These are phyloP conservation scores for Drosophila paranaensis DNA, from an alignment of 2,888 invertebrate genomes.

Conservation along the genomic window DNA sequence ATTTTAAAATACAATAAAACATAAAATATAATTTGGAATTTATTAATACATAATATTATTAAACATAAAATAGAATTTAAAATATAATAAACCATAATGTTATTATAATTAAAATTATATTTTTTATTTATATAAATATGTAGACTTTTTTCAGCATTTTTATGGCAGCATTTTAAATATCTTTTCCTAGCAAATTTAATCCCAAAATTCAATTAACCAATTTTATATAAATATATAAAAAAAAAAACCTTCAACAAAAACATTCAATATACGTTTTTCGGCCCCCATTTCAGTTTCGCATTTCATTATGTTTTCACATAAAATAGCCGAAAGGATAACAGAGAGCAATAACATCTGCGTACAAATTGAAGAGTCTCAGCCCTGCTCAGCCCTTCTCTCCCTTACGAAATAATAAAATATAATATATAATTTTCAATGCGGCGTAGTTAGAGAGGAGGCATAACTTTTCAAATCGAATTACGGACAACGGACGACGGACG, in stretches of 20 bases:
- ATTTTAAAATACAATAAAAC: too few relatives aligned
- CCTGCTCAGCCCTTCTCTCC: background rate
- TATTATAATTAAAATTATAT: too few relatives aligned
- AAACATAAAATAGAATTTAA: too few relatives aligned
- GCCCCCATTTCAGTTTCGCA: background rate
- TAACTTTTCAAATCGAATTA: slow-evolving; percentile 69
- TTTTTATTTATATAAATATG: too few relatives aligned
- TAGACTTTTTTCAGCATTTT: too few relatives aligned
- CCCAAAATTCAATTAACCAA: too few relatives aligned
- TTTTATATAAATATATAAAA: too few relatives aligned
- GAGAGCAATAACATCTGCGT: slow-evolving; percentile 3
- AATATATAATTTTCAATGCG: slow-evolving; percentile 28
- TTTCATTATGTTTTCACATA: slow-evolving; percentile 2
- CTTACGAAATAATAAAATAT: background rate
- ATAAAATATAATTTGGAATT: too few relatives aligned
- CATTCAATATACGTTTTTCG: background rate
- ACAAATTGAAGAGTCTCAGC: background rate
- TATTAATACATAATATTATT: too few relatives aligned
- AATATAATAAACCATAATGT: too few relatives aligned
- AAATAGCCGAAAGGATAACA: background rate
- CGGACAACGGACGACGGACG: slow-evolving; percentile 29
- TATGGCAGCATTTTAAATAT: too few relatives aligned
- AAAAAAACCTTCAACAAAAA: background rate
- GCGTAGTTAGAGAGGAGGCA: slow-evolving; percentile 27
- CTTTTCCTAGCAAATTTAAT: too few relatives aligned